Evolutionary conservation across 2,797 vertebrate species (phyloP), one percentile per base, ranked within the genome.

Genomic region (Anguilla megastoma): DNA sequence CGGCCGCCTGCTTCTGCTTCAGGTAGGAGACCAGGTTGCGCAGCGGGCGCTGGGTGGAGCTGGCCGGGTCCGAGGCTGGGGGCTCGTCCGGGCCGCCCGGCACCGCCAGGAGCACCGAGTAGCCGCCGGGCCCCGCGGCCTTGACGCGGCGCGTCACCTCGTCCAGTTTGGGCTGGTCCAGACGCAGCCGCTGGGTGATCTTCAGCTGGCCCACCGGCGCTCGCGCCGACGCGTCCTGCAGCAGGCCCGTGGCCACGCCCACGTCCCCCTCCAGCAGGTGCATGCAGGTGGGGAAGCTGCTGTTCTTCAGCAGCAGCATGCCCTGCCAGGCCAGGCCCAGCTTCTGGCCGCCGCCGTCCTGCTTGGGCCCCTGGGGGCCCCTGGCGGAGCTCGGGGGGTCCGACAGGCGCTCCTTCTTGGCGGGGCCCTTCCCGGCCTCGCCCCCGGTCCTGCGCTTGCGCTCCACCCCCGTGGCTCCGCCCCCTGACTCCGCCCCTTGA

Each of bases 1-100:
- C 99, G 45, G 98, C 99, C 33, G 99, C 99, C 95, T 99, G 98
- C 96, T 99, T 99, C 98, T 99, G 99, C 96, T 99, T 99, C 97
- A 99, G 97, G 93, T 99, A 99, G 91, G 98, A 99, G 94, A 99
- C 99, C 95, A 99, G 97, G 97, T 99, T 99, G 94, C 98, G 98
- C 91, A 99, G 97, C 0, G 99, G 99, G 91, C 98, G 97, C 94
- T 99, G 98, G 36, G 98, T 99, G 80, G 98, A 99, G 83, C 96
- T 96, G 7, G 96, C 96, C 0, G 96, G 96, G 91, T 97, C 97
- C 8, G 30, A 16, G 33, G 71, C 5, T 0, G 96, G 94, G 36
- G 95, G 87, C 92, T 94, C 96, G 92, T 98, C 98, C 0, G 97
- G 96, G 89, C 94, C 92, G 69, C 98, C 97, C 30, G 98, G 98